Percentiles rank a stretch among this genome's conserved stretches.
Evolutionary conservation across 2,888 invertebrate species (phyloP).

Genomic region (Drosophila formosana): DNA sequence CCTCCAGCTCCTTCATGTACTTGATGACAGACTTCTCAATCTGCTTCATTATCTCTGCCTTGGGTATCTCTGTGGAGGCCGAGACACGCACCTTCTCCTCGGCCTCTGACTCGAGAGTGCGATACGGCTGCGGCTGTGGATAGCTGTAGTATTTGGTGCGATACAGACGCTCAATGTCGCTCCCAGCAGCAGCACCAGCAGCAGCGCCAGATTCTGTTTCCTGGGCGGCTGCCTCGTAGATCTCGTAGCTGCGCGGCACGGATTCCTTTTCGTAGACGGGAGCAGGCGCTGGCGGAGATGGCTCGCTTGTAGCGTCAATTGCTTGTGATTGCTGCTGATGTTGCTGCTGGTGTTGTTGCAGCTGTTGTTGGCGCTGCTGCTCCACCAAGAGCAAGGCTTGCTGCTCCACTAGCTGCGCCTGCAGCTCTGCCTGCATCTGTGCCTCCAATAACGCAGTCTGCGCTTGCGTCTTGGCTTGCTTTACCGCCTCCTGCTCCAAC

Average conservation of each 20-base stretch:
- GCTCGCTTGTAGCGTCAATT: constrained; percentile 25
- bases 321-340: constrained; percentile 23
- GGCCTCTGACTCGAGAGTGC: constrained; percentile 65
- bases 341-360: constrained; percentile 17
- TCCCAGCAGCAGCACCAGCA: constrained; percentile 20
- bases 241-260: constrained; percentile 68
- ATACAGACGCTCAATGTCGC: constrained; percentile 74
- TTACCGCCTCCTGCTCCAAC: constrained; percentile 34
- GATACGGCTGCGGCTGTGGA: constrained; percentile 47
- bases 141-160: constrained; percentile 75
- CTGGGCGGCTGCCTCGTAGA: constrained; percentile 49
- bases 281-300: constrained; percentile 50
- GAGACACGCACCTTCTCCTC: constrained; percentile 79
- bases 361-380: constrained; percentile 52
- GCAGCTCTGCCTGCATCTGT: constrained; percentile 62
- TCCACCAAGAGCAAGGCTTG: constrained; percentile 54
- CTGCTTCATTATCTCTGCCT: constrained; percentile 84
- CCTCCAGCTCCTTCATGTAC: constrained; percentile 84
- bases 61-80: constrained; percentile 83
- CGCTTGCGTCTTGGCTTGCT: constrained; percentile 56
- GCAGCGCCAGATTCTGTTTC: constrained; percentile 4
- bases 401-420: constrained; percentile 58
- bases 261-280: constrained; percentile 81
- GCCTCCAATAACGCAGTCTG: constrained; percentile 60
- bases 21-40: constrained; percentile 85